Base-by-base conservation (phyloP, 2,888 invertebrate species). In the Polydrusus pterygomalis region DNA sequence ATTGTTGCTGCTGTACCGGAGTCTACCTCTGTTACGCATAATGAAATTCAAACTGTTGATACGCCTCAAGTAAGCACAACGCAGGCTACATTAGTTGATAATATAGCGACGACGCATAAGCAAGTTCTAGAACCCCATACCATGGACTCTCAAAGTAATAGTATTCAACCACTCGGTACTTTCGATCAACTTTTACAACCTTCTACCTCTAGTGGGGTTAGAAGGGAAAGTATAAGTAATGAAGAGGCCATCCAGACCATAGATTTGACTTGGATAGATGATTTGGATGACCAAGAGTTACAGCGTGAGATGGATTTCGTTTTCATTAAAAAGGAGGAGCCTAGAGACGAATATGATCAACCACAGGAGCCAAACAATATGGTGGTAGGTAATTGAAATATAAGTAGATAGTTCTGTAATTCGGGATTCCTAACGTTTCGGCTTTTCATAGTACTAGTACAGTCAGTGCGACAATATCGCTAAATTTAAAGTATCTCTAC, bases 241-340 rank as follows among this genome's bases (percentile, higher is more conserved):
- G 67, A 56, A 20, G 40, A 40, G 13, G 63, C 5, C n/a, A 6
- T 71, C 13, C 45, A 43, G 25, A 64, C 45, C 13, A 71, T 71
- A 20, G 71, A 71, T 71, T 45, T 71, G 38, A 71, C 71, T n/a
- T 71, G 63, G 64, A 71, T 71, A 40, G 71, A 71, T 51, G 64
- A 71, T 56, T 56, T 71, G 30, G 71, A 71, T 43, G 64, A 51
- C 2, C 13, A 45, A 5, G 73, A 73, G 10, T 20, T 65, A 20
- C 56, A 65, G 17, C 40, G 51, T n/a, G 73, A 73, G 20, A 67
- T 73, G 20, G 67, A 73, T 49, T 73, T 73, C 40, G 60, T 73
- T 30, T 67, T 60, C n/a, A 56, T 73, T n/a, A 73, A 73, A 9
- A 56, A 58, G n/a, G 65, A 73, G 20, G 17, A 63, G 9, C n/a